Percentiles rank a stretch among this genome's conserved stretches.
phyloP scores from a whole-genome alignment of 2,113 vertebrate species.

The Ophthalmotilapia sp. region DNA sequence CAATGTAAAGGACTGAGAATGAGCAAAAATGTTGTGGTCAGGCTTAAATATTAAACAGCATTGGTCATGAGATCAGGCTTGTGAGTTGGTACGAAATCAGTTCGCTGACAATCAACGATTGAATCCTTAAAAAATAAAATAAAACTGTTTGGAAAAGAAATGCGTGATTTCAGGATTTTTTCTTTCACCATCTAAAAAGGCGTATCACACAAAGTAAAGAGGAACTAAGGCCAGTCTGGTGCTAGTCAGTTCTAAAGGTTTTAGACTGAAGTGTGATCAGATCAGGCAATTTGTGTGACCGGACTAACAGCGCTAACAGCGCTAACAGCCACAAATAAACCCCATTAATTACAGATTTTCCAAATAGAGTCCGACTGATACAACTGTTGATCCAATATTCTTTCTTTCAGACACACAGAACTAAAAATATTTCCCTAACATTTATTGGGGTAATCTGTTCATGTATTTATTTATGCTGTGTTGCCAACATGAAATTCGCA shows the following conservation, averaged over 20 bases:
- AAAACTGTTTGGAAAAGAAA: not conserved
- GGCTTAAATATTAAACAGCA: not conserved
- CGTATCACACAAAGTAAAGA: not conserved
- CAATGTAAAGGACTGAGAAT: constrained; percentile 1
- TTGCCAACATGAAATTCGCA: not conserved
- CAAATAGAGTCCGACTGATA: not conserved
- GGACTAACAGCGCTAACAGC: not conserved
- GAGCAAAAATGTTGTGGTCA: not conserved
- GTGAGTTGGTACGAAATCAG: not conserved
- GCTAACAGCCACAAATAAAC: not conserved
- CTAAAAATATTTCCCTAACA: accelerated
- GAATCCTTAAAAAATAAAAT: not conserved
- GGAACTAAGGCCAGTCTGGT: not conserved
- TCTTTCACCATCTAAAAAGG: not conserved
- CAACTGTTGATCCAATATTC: accelerated
- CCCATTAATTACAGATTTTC: not conserved
- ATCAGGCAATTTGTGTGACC: not conserved
- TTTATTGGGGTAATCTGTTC: not conserved
- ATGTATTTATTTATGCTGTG: not conserved
- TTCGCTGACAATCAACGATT: not conserved
- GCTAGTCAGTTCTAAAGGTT: not conserved
- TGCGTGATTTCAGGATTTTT: not conserved
- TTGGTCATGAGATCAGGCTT: not conserved
- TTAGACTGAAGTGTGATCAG: not conserved
- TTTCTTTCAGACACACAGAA: not conserved